Percentiles rank a stretch among this genome's conserved stretches.
Conservation (phyloP, 2,113 vertebrate species). For the Megalops atlanticus region DNA sequence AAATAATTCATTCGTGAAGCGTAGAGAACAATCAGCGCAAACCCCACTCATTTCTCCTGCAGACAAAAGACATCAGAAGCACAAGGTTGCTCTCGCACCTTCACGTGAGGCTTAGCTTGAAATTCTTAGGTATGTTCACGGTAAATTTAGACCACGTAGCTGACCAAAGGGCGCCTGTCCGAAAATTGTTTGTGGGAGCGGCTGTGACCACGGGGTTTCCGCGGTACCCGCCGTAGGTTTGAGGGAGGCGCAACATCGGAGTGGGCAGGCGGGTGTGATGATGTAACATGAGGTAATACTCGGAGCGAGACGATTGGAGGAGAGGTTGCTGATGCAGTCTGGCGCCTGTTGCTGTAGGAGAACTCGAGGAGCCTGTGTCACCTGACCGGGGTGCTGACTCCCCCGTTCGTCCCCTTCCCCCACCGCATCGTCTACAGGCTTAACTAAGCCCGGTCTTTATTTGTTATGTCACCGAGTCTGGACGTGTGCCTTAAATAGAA, state of each 20-base stretch:
- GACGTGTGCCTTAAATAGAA: too few relatives aligned
- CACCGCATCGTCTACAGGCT: too few relatives aligned
- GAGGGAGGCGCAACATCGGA: constrained; percentile 59
- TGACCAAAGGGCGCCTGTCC: not conserved
- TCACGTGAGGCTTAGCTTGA: too few relatives aligned
- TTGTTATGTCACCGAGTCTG: too few relatives aligned
- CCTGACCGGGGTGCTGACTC: not conserved
- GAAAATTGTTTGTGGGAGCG: not conserved
- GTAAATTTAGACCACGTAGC: not conserved
- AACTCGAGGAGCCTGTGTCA: not conserved
- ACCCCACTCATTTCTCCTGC: too few relatives aligned
- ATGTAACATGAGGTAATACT: constrained; percentile 72
- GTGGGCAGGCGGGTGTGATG: constrained; percentile 55
- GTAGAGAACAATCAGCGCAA: too few relatives aligned
- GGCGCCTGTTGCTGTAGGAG: not conserved
- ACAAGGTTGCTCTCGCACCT: too few relatives aligned
- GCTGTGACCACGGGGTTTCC: not conserved
- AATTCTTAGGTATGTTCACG: too few relatives aligned
- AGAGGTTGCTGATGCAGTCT: too few relatives aligned
- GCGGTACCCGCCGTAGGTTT: not conserved
- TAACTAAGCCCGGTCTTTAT: too few relatives aligned
- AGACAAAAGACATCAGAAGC: too few relatives aligned
- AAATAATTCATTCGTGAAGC: too few relatives aligned
- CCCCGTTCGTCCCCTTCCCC: not conserved
- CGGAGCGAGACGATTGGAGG: constrained; percentile 35